These are phyloP conservation scores for Diadema setosum DNA, from an alignment of 35 echinoderm and acorn worm genomes.

Conservation along the genomic window DNA sequence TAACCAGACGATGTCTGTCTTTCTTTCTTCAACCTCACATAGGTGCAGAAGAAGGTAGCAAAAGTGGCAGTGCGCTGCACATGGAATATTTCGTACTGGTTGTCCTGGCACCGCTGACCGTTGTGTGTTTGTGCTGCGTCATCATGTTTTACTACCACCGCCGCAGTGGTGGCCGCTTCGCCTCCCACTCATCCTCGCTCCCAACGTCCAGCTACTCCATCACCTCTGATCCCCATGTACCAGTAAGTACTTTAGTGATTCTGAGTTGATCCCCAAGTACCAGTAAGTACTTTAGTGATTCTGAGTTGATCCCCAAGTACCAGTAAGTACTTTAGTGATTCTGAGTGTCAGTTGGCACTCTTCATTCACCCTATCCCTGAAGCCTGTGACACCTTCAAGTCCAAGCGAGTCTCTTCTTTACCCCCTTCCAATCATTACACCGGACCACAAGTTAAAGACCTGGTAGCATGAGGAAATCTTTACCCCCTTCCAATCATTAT, in stretches of 20 bases:
- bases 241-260: conserved; percentile 28
- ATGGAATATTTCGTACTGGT: conserved; percentile 50
- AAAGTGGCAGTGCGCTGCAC: conserved; percentile 7
- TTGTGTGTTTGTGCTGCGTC: conserved; percentile 56
- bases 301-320: too few species aligned
- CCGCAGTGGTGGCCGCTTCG: not conserved
- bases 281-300: too few species aligned
- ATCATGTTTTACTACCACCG: conserved; percentile 43
- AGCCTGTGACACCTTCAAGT: too few species aligned
- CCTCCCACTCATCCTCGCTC: conserved; percentile 5
- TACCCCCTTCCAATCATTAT: too few species aligned
- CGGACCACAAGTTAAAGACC: too few species aligned
- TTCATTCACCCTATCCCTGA: too few species aligned
- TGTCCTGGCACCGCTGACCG: conserved; percentile 39
- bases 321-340: too few species aligned
- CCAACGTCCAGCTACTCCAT: conserved; percentile 13
- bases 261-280: too few species aligned
- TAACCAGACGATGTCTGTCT: not conserved
- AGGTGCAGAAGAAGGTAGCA: conserved; percentile 22
- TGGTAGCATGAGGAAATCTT: too few species aligned
- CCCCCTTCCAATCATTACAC: too few species aligned
- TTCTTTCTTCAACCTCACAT: not conserved
- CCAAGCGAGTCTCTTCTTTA: too few species aligned
- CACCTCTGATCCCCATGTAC: conserved; percentile 26
- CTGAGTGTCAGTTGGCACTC: too few species aligned